These are phyloP conservation scores for Scaptomyza cyrtandrae DNA, from an alignment of 2,888 invertebrate genomes.

Conservation along the genomic window DNA sequence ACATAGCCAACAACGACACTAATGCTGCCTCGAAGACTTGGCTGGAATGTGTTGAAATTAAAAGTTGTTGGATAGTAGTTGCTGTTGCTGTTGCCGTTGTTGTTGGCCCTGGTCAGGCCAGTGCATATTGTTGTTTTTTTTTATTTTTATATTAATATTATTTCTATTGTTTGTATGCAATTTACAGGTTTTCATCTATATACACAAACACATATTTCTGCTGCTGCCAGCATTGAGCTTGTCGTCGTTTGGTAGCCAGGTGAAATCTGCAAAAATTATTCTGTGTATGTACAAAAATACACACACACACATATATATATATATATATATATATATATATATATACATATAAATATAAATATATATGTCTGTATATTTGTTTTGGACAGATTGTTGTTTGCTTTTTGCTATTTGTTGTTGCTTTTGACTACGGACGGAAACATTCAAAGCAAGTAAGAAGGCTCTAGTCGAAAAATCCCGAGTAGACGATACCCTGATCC, in stretches of 20 bases:
- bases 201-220: constrained; percentile 16
- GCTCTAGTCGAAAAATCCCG: no score
- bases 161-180: constrained; percentile 53
- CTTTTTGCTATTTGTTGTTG: constrained; percentile 16
- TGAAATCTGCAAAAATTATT: constrained; percentile 62
- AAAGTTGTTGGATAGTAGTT: constrained; percentile 70
- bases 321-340: background rate
- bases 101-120: constrained; percentile 62
- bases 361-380: background rate
- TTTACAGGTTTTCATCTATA: constrained; percentile 72
- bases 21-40: constrained; percentile 39
- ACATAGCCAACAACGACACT: constrained; percentile 29
- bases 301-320: background rate
- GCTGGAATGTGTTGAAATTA: constrained; percentile 80
- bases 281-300: constrained; percentile 17
- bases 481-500: no score
- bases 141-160: constrained; percentile 20
- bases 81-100: constrained; percentile 31
- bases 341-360: background rate
- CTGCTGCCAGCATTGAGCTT: constrained; percentile 58
- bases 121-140: constrained; percentile 48
- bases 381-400: constrained; percentile 21
- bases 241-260: constrained; percentile 32
- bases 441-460: no score
- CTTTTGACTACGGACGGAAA: constrained; percentile 66